Percentiles rank a stretch among this genome's conserved stretches.
Evolutionary conservation across 2,888 invertebrate genomes (phyloP).

Genomic region (Phyllotreta cruciferae): DNA sequence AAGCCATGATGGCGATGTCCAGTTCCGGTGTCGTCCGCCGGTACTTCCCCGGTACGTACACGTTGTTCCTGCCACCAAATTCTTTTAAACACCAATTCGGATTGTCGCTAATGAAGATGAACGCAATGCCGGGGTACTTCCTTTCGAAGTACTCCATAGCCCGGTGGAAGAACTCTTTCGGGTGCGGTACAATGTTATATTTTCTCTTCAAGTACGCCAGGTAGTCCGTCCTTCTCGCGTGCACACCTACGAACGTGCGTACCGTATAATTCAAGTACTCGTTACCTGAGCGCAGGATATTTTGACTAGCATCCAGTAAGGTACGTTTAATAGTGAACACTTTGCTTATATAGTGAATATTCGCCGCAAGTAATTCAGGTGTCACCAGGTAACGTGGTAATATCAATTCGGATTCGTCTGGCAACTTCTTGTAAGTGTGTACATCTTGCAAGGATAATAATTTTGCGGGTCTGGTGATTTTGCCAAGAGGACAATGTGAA

Average conservation of each 20-base stretch:
- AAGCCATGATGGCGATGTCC: constrained; percentile 62
- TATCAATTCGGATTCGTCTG: constrained; percentile 65
- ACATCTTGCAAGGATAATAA: constrained; percentile 54
- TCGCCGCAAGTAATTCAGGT: constrained; percentile 64
- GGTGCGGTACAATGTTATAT: constrained; percentile 59
- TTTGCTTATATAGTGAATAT: constrained; percentile 65
- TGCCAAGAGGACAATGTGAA: constrained; percentile 62
- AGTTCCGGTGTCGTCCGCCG: constrained; percentile 56
- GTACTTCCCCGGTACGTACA: constrained; percentile 57
- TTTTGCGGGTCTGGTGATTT: not conserved
- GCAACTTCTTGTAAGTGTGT: constrained; percentile 64
- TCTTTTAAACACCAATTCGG: constrained; percentile 60
- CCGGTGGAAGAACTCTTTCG: constrained; percentile 55
- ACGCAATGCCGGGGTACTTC: constrained; percentile 57
- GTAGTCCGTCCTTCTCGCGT: constrained; percentile 67
- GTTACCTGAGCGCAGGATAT: constrained; percentile 39
- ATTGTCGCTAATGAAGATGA: constrained; percentile 63
- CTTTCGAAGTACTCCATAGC: constrained; percentile 61
- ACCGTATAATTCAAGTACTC: constrained; percentile 24
- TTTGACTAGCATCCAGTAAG: constrained; percentile 61
- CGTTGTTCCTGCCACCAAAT: constrained; percentile 55
- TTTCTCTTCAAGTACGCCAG: constrained; percentile 64
- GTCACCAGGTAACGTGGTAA: constrained; percentile 64
- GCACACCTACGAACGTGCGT: constrained; percentile 63
- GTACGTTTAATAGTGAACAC: constrained; percentile 65